These are phyloP conservation scores for Halisarca cf. caerulea DNA, from an alignment of 37 sponge, comb jelly and placozoan species.

Conservation along the genomic window DNA sequence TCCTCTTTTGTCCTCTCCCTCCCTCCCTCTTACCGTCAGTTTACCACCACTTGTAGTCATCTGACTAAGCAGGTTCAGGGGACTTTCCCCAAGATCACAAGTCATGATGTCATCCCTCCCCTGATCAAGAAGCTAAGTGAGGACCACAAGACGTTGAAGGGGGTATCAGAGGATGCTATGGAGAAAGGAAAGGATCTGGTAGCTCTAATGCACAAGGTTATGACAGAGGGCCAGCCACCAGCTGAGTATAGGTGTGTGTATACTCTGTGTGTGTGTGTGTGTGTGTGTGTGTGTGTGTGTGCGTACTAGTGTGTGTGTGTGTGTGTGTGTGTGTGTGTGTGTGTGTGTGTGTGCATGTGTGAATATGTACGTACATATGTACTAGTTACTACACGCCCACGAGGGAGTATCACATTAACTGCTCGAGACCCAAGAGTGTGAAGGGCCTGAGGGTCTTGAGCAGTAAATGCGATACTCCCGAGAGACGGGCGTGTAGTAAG, in stretches of 20 bases:
- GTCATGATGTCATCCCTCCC: not conserved
- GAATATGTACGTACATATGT: too few relatives aligned
- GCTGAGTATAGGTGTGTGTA: not conserved
- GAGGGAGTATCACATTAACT: too few relatives aligned
- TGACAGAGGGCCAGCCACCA: not conserved
- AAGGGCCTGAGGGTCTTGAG: too few relatives aligned
- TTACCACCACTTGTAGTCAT: not conserved
- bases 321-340: too few relatives aligned
- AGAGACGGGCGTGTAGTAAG: too few relatives aligned
- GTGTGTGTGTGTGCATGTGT: too few relatives aligned
- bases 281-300: not conserved
- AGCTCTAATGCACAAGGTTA: not conserved
- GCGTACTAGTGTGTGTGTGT: too few relatives aligned
- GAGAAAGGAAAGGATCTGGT: not conserved
- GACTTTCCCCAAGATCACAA: not conserved
- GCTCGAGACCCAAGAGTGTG: too few relatives aligned
- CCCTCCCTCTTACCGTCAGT: not conserved
- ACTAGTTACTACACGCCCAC: too few relatives aligned
- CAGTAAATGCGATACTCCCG: too few relatives aligned
- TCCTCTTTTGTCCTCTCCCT: too few relatives aligned
- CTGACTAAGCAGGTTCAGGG: slow-evolving; percentile 20
- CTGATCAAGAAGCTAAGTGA: slow-evolving; percentile 24
- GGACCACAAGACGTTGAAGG: not conserved
- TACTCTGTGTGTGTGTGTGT: not conserved
- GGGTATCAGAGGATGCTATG: not conserved